phyloP scores from a whole-genome alignment of 2,797 vertebrate species.

The Iguana delicatissima region DNA sequence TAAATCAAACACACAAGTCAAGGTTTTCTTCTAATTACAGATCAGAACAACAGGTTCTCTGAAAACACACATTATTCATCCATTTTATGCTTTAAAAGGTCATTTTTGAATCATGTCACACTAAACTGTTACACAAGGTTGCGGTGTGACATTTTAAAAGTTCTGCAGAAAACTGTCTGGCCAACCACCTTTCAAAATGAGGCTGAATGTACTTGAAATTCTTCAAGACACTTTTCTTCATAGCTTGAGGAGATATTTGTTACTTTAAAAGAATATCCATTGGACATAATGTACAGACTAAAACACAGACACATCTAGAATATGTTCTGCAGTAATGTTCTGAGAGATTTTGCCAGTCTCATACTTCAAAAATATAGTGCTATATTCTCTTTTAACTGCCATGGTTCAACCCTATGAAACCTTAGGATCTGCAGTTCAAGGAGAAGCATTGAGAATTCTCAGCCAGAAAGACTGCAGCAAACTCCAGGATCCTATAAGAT shows the following conservation, averaged over 20 bases:
- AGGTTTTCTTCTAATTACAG: constrained; percentile 73
- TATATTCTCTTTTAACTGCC: no score
- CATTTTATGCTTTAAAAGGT: constrained; percentile 51
- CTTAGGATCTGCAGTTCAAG: no score
- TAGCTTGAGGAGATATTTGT: not conserved
- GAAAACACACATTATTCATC: constrained; percentile 59
- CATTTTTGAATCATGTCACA: constrained; percentile 50
- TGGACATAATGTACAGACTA: not conserved
- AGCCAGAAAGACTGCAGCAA: no score
- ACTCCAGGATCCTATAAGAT: no score
- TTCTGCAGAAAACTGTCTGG: not conserved
- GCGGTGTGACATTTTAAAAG: constrained; percentile 38
- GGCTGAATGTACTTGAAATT: not conserved
- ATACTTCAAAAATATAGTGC: no score
- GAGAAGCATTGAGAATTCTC: no score
- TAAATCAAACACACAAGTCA: constrained; percentile 71
- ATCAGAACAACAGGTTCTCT: constrained; percentile 60
- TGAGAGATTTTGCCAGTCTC: not conserved
- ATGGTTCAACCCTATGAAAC: no score
- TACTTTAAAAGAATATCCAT: not conserved
- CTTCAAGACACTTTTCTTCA: not conserved
- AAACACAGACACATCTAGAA: not conserved
- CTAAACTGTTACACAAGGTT: constrained; percentile 56
- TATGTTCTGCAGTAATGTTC: not conserved
- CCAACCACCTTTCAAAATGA: not conserved